A percentile compares a stretch with the other conserved stretches of the same genome.
phyloP scores from a whole-genome alignment of 1,140 invertebrate genomes.

The Aphis gossypii region DNA sequence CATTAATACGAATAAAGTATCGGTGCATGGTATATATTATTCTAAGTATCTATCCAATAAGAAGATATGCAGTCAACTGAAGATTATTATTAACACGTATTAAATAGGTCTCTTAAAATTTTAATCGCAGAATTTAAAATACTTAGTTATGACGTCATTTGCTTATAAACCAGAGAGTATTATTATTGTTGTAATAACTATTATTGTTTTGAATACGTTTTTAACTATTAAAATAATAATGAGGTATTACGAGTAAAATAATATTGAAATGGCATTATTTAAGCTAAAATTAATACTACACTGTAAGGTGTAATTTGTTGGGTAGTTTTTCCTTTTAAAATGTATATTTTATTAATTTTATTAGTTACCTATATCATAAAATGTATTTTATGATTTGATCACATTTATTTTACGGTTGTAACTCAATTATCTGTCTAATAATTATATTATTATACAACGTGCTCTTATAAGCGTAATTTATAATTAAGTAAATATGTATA shows the following conservation, averaged over 20 bases:
- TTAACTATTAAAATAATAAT: background rate
- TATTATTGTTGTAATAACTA: background rate
- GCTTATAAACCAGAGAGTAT: background rate
- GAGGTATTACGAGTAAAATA: too few species aligned
- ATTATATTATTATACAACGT: background rate
- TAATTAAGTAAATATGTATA: background rate
- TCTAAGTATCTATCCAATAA: background rate
- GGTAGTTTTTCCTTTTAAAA: background rate
- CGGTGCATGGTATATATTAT: background rate
- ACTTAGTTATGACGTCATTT: background rate
- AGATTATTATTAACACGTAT: background rate
- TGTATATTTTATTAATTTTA: background rate
- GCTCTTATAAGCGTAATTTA: background rate
- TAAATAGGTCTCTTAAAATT: background rate
- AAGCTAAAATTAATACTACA: background rate
- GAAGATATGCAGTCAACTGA: background rate
- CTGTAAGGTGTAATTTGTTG: background rate
- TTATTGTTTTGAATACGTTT: background rate
- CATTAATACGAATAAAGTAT: too few species aligned
- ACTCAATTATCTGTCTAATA: background rate
- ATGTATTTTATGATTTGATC: background rate
- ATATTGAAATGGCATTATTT: background rate
- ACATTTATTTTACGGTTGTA: background rate
- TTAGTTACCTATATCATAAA: background rate
- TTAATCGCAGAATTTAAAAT: background rate